Conservation (phyloP, 2,797 vertebrate genomes). For the Amblyopsis hoosieri region DNA sequence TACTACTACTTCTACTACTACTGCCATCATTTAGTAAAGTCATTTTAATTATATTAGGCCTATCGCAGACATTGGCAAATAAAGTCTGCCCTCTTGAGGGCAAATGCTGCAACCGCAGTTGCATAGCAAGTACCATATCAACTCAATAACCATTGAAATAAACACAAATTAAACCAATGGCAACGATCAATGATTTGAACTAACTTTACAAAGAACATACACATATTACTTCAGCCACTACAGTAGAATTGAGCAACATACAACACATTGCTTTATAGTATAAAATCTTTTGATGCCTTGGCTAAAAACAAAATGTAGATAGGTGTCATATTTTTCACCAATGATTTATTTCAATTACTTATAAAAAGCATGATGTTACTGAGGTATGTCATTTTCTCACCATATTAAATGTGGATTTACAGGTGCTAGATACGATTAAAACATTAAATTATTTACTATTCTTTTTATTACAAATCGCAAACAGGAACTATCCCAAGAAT, state of each 20-base stretch:
- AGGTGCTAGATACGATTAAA: constrained; percentile 23
- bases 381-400: constrained; percentile 27
- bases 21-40: too few relatives aligned
- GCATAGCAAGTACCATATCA: neutral
- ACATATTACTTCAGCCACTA: too few relatives aligned
- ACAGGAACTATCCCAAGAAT: neutral
- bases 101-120: constrained; percentile 29
- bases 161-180: neutral
- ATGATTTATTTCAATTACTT: constrained; percentile 60
- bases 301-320: constrained; percentile 1
- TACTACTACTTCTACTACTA: too few relatives aligned
- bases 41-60: too few relatives aligned
- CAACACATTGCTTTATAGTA: neutral
- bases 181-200: too few relatives aligned
- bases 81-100: constrained; percentile 66
- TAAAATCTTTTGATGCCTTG: neutral
- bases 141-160: neutral
- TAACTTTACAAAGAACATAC: too few relatives aligned
- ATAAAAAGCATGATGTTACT: constrained; percentile 56
- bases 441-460: neutral
- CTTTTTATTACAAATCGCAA: neutral
- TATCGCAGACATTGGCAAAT: neutral
- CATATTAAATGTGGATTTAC: constrained; percentile 32
- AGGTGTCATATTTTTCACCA: constrained; percentile 26
- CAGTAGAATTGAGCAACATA: neutral